Evolutionary conservation across 2,797 vertebrate species (phyloP).

Genomic region (Trematomus bernacchii): DNA sequence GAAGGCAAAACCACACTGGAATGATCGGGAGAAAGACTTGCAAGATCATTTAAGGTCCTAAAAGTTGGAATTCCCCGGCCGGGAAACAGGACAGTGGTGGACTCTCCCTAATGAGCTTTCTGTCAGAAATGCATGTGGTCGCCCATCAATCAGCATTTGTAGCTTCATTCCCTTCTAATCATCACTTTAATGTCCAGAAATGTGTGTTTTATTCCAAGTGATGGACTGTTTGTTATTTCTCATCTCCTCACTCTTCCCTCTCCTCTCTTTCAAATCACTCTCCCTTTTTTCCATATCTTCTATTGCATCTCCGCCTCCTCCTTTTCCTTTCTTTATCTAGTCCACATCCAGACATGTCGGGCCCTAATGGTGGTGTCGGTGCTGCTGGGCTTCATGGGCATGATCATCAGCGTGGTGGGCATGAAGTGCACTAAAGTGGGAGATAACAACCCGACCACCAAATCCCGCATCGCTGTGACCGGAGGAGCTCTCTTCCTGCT

Average conservation of each 20-base stretch:
- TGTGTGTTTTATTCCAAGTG: constrained; percentile 34
- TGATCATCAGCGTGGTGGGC: constrained; percentile 94
- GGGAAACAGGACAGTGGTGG: constrained; percentile 44
- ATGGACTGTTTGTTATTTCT: constrained; percentile 30
- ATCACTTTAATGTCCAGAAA: constrained; percentile 37
- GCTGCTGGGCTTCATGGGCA: constrained; percentile 93
- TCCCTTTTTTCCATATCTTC: constrained; percentile 9
- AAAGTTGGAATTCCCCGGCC: constrained; percentile 16
- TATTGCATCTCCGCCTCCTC: constrained; percentile 8
- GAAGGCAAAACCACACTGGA: constrained; percentile 57
- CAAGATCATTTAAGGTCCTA: constrained; percentile 46
- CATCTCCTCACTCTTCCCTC: constrained; percentile 17
- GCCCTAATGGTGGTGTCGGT: constrained; percentile 97
- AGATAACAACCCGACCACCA: constrained; percentile 92
- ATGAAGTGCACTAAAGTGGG: constrained; percentile 99
- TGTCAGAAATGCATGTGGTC: constrained; percentile 57
- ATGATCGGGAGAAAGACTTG: constrained; percentile 49
- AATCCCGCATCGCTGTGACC: constrained; percentile 91
- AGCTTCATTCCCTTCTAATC: constrained; percentile 42
- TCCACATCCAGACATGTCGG: constrained; percentile 95
- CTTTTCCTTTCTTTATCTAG: constrained; percentile 76
- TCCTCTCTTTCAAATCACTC: neutral
- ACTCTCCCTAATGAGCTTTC: constrained; percentile 16
- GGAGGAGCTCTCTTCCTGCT: constrained; percentile 94
- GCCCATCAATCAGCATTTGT: constrained; percentile 34